These are phyloP conservation scores for Ochropleura leucogaster DNA, from an alignment of 2,888 invertebrate species.

Conservation along the genomic window DNA sequence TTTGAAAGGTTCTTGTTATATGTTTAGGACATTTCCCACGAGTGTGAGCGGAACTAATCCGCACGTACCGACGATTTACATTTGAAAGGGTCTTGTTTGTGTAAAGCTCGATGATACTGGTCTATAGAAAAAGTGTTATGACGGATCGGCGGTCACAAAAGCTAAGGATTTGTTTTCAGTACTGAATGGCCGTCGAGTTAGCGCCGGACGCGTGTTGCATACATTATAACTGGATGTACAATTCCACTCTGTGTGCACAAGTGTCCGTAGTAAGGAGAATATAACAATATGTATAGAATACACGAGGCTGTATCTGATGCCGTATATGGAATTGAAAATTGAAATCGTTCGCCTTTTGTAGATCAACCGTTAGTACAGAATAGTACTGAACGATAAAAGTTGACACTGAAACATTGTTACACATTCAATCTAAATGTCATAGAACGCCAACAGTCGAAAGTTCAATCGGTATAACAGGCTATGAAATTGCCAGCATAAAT, in stretches of 20 bases:
- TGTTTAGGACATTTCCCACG: slow-evolving; percentile 84
- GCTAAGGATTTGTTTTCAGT: slow-evolving; percentile 88
- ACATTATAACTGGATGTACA: slow-evolving; percentile 79
- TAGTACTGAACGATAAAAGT: slow-evolving; percentile 18
- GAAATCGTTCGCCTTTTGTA: slow-evolving; percentile 70
- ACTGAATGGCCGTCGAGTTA: slow-evolving; percentile 86
- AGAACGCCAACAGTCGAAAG: slow-evolving; percentile 28
- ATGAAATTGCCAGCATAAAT: slow-evolving; percentile 68
- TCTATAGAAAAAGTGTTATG: slow-evolving; percentile 87
- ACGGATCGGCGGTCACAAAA: slow-evolving; percentile 86
- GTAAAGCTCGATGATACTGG: slow-evolving; percentile 84
- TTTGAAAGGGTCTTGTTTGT: slow-evolving; percentile 89
- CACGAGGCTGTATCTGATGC: slow-evolving; percentile 66
- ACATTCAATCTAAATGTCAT: slow-evolving; percentile 22
- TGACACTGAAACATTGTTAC: slow-evolving; percentile 12
- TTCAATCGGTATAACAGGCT: slow-evolving; percentile 41
- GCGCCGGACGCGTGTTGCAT: slow-evolving; percentile 85
- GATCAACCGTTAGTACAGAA: slow-evolving; percentile 65
- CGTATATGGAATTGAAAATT: slow-evolving; percentile 71
- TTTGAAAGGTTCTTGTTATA: slow-evolving; percentile 61
- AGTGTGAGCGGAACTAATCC: slow-evolving; percentile 85
- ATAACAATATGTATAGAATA: slow-evolving; percentile 72
- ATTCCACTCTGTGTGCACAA: slow-evolving; percentile 72
- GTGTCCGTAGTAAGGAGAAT: slow-evolving; percentile 72
- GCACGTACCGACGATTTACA: slow-evolving; percentile 88